A percentile compares a stretch with the other conserved stretches of the same genome.
These are phyloP conservation scores for Glandiceps talaboti DNA, from an alignment of 53 echinoderm and acorn worm species.

Conservation along the genomic window DNA sequence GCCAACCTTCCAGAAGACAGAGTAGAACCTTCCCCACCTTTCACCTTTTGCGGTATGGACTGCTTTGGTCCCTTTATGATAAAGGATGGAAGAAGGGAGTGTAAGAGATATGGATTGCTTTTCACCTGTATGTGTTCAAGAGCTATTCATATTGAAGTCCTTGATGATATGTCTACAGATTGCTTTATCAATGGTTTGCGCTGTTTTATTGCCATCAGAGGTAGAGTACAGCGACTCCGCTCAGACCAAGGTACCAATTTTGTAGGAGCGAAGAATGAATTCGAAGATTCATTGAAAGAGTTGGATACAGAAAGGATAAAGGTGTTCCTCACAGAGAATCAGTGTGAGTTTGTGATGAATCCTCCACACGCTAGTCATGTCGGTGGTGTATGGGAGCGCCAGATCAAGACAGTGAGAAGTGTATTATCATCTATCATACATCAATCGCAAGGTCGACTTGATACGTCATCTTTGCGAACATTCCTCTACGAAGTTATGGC, in stretches of 20 bases:
- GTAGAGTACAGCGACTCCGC: slow-evolving; percentile 23
- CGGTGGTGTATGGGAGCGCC: slow-evolving; percentile 64
- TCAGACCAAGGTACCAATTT: slow-evolving; percentile 51
- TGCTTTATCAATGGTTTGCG: too few species aligned
- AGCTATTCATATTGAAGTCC: too few species aligned
- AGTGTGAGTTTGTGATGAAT: slow-evolving; percentile 41
- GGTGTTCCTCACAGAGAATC: slow-evolving; percentile 22
- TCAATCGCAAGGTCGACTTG: slow-evolving; percentile 28
- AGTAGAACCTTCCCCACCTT: too few species aligned
- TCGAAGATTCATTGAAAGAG: slow-evolving; percentile 20
- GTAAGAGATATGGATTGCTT: too few species aligned
- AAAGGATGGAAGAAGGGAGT: too few species aligned
- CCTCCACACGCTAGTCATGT: too few species aligned
- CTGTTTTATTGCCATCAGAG: slow-evolving; percentile 39
- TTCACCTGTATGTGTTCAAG: too few species aligned
- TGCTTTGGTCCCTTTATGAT: too few species aligned
- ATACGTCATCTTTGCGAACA: slow-evolving; percentile 38
- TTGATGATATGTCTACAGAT: too few species aligned
- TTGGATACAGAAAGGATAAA: slow-evolving; percentile 17
- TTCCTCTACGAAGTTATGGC: slow-evolving; percentile 26
- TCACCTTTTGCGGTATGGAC: too few species aligned
- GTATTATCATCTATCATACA: slow-evolving; percentile 30
- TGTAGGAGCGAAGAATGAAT: slow-evolving; percentile 29
- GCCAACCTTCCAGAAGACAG: too few species aligned
- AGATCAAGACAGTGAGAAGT: too few species aligned